These are phyloP conservation scores for Nasalis larvatus DNA, from an alignment of 2,113 vertebrate genomes.

Conservation along the genomic window DNA sequence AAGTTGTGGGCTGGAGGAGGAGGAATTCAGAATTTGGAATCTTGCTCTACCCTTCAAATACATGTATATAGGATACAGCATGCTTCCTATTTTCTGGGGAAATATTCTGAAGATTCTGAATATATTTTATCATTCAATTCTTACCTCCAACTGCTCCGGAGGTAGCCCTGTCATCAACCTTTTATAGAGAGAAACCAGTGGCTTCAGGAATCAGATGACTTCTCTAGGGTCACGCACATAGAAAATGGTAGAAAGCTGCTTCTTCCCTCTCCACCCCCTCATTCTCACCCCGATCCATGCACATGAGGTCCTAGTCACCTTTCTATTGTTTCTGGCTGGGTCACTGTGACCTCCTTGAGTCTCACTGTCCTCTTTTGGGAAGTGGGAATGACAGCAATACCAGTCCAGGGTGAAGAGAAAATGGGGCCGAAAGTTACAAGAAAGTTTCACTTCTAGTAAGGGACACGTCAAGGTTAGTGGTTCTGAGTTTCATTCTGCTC, in stretches of 20 bases:
- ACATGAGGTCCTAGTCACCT: background rate
- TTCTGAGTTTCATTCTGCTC: fast-evolving
- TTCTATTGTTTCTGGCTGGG: background rate
- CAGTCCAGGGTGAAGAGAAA: background rate
- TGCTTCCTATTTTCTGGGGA: background rate
- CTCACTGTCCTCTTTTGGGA: background rate
- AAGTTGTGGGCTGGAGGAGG: background rate
- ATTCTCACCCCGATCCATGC: fast-evolving
- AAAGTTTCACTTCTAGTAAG: background rate
- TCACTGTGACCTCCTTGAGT: background rate
- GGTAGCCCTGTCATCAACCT: background rate
- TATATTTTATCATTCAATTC: background rate
- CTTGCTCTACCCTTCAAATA: too few relatives aligned
- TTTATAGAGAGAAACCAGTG: fast-evolving
- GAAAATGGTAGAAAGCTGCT: fast-evolving
- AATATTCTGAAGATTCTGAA: background rate
- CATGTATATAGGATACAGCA: fast-evolving
- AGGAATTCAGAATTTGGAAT: fast-evolving
- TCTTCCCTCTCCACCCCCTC: background rate
- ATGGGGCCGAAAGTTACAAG: fast-evolving
- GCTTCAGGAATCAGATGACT: fast-evolving
- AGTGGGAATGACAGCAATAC: fast-evolving
- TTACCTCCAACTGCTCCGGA: background rate
- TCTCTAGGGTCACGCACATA: fast-evolving
- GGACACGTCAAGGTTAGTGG: fast-evolving